phyloP scores from a whole-genome alignment of 2,888 invertebrate species.

The Erannis defoliaria region DNA sequence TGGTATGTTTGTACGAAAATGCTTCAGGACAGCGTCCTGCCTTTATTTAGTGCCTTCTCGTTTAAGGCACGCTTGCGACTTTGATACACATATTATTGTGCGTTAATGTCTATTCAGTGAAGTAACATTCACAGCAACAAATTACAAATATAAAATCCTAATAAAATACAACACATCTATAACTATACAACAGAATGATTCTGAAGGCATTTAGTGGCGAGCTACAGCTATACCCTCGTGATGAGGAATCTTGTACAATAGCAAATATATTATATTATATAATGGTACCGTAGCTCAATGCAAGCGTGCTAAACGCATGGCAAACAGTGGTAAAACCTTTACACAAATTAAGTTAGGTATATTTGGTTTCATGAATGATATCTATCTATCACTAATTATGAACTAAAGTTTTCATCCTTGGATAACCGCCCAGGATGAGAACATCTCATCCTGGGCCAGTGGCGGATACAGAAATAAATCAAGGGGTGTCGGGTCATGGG shows the following conservation, averaged over 20 bases:
- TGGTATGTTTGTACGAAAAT: no score
- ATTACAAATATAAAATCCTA: conserved; percentile 19
- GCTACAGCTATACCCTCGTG: not conserved
- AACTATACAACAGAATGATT: conserved; percentile 20
- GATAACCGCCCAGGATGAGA: no score
- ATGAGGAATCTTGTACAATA: not conserved
- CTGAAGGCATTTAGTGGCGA: not conserved
- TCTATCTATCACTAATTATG: no score
- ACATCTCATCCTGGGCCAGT: no score
- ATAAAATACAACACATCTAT: conserved; percentile 20
- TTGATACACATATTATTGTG: not conserved
- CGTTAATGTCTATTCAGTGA: not conserved
- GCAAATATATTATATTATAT: not conserved
- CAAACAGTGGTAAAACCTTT: no score
- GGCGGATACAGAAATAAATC: no score
- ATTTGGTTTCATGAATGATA: no score
- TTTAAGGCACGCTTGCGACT: not conserved
- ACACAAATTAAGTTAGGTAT: no score
- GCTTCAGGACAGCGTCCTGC: no score
- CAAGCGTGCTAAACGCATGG: not conserved
- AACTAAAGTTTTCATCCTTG: no score
- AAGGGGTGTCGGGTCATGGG: no score
- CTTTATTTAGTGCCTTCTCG: not conserved
- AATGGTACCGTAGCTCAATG: not conserved
- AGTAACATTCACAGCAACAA: conserved; percentile 16